Evolutionary conservation across 2,888 invertebrate species (phyloP).

Genomic region (Tanypteryx hageni): DNA sequence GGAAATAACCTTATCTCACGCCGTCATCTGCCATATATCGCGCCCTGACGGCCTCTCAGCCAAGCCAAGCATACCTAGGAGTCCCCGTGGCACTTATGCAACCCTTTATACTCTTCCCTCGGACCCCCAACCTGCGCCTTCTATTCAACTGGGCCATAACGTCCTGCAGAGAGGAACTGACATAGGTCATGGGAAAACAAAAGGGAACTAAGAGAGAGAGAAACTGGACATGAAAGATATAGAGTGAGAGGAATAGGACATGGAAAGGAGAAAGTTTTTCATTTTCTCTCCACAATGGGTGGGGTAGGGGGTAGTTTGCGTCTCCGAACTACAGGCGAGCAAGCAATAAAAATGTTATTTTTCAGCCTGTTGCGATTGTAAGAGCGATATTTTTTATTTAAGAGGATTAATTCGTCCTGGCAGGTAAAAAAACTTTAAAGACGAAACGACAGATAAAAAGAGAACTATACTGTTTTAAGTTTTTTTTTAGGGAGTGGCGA

Average conservation of each 20-base stretch:
- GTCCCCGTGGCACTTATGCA: background rate
- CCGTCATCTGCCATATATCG: background rate
- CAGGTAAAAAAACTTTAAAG: background rate
- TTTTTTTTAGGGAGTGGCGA: background rate
- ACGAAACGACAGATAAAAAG: slow-evolving; percentile 23
- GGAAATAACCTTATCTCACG: background rate
- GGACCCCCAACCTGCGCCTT: too few relatives aligned
- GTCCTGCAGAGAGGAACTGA: background rate
- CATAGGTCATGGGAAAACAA: background rate
- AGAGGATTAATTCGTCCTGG: slow-evolving; percentile 53
- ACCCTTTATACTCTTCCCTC: background rate
- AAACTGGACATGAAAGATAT: background rate
- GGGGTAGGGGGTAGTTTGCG: background rate
- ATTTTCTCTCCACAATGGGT: background rate
- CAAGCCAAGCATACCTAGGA: background rate
- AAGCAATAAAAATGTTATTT: background rate
- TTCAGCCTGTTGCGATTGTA: background rate
- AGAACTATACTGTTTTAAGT: background rate
- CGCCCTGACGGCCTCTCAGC: background rate
- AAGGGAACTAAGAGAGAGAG: background rate
- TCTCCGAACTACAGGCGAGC: background rate
- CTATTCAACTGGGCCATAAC: background rate
- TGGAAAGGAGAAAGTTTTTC: background rate
- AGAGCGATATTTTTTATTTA: slow-evolving; percentile 35
- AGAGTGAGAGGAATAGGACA: background rate